phyloP scores from a whole-genome alignment of 1,140 invertebrate species.

The Dermatophagoides farinae region DNA sequence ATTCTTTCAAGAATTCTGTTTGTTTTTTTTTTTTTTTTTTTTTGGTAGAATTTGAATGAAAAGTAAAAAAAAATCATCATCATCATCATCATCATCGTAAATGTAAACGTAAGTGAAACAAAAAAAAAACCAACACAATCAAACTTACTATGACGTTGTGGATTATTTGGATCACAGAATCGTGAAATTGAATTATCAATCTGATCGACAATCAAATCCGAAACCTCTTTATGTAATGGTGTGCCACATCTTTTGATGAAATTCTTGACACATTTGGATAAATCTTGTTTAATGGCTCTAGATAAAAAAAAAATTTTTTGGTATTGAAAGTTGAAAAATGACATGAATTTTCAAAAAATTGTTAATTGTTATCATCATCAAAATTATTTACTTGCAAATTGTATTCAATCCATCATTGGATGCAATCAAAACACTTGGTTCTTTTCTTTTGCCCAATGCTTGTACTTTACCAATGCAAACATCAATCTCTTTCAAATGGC shows the following conservation, averaged over 20 bases:
- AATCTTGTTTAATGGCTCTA: conserved; percentile 12
- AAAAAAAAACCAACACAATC: neutral
- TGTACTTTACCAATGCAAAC: conserved; percentile 19
- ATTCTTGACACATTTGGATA: conserved; percentile 17
- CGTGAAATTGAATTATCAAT: conserved; percentile 15
- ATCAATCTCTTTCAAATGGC: conserved; percentile 21
- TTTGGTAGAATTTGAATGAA: too few relatives aligned
- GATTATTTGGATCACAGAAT: conserved; percentile 17
- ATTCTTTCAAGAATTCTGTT: conserved; percentile 14
- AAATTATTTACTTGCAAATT: conserved; percentile 19
- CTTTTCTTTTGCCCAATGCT: conserved; percentile 15
- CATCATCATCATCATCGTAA: too few relatives aligned
- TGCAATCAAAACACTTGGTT: conserved; percentile 14
- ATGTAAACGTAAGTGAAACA: neutral
- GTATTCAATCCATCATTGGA: conserved; percentile 17
- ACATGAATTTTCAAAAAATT: neutral
- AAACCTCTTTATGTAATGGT: conserved; percentile 20
- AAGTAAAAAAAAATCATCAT: too few relatives aligned
- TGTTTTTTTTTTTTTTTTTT: neutral
- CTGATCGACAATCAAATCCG: conserved; percentile 19
- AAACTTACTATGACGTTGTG: neutral
- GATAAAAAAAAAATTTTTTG: too few relatives aligned
- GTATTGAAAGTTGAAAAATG: too few relatives aligned
- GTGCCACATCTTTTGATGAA: conserved; percentile 21
- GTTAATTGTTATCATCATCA: too few relatives aligned